Evolutionary conservation across 2,113 vertebrate species (phyloP).

Genomic region (Burhinus bistriatus): DNA sequence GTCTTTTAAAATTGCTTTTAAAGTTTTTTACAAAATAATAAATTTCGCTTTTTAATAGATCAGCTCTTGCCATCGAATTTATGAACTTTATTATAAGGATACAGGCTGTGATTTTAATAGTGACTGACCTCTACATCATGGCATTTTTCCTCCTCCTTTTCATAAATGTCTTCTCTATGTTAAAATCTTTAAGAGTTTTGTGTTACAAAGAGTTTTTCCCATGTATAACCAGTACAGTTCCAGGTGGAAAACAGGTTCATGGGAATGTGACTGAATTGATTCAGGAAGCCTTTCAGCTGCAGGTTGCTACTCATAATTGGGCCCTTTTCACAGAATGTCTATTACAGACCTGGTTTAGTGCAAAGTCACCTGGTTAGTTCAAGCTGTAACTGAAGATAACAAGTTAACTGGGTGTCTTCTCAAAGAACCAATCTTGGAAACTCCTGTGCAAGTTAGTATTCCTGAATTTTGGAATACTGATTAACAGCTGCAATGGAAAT

Average conservation of each 20-base stretch:
- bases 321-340: neutral
- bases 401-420: neutral
- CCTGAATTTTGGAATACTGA: neutral
- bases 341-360: neutral
- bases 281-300: neutral
- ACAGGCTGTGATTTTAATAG: neutral
- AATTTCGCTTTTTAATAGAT: neutral
- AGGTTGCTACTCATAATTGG: rapidly evolving
- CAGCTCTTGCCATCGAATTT: neutral
- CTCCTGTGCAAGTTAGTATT: neutral
- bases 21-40: neutral
- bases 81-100: neutral
- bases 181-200: neutral
- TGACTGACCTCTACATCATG: neutral
- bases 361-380: neutral
- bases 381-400: neutral
- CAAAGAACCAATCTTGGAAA: neutral
- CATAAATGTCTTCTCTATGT: neutral
- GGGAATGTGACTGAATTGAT: neutral
- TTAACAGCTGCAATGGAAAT: neutral
- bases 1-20: neutral
- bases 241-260: neutral
- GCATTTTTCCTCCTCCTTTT: neutral
- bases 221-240: rapidly evolving
- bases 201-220: neutral